A percentile compares a stretch with the other conserved stretches of the same genome.
Conservation (phyloP, 2,888 invertebrate genomes). For the Anagyrus pseudococci region DNA sequence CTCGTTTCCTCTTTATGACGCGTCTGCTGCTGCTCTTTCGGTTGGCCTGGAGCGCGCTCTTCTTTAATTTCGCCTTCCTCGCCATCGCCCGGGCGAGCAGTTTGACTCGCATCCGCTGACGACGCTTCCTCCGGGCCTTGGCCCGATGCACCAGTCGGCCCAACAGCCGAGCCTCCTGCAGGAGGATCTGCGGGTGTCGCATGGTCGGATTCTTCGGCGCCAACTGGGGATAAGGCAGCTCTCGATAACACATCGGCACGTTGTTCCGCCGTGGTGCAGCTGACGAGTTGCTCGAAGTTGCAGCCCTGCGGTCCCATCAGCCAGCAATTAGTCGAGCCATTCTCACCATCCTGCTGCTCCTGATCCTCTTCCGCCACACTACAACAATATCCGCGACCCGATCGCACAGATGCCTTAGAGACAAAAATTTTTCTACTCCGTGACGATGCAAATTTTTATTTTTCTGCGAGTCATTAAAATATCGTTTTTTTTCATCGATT, state of each 20-base stretch:
- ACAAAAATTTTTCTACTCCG: background rate
- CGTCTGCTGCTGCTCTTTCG: background rate
- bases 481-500: background rate
- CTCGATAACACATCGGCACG: slow-evolving; percentile 46
- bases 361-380: slow-evolving; percentile 52
- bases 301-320: slow-evolving; percentile 57
- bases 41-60: slow-evolving; percentile 1
- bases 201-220: slow-evolving; percentile 38
- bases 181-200: slow-evolving; percentile 21
- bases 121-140: background rate
- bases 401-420: background rate
- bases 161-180: slow-evolving; percentile 13
- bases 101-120: background rate
- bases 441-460: no score
- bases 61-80: slow-evolving; percentile 18
- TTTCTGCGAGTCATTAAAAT: background rate
- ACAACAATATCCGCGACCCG: slow-evolving; percentile 50
- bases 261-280: slow-evolving; percentile 44
- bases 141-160: background rate
- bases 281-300: slow-evolving; percentile 33
- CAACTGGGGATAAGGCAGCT: slow-evolving; percentile 49
- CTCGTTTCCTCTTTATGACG: background rate
- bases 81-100: background rate
- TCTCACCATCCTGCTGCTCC: slow-evolving; percentile 50
- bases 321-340: slow-evolving; percentile 52